phyloP scores from a whole-genome alignment of 1,140 invertebrate genomes.

The Drosophila seguyi region DNA sequence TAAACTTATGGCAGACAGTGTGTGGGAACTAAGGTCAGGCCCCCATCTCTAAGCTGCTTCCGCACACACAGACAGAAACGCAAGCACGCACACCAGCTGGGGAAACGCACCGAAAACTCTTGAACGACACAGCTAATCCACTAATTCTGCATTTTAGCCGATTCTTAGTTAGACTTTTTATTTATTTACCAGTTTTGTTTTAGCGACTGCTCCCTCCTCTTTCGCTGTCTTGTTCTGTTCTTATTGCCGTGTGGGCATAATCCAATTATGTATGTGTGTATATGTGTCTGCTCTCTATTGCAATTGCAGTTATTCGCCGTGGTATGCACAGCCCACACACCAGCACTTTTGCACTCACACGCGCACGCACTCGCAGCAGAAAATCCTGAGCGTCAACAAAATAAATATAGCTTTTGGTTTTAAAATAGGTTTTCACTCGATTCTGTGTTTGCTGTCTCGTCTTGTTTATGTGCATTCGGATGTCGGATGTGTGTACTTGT shows the following conservation, averaged over 20 bases:
- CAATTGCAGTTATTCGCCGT: slow-evolving; percentile 63
- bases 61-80: slow-evolving; percentile 20
- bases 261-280: slow-evolving; percentile 72
- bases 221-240: slow-evolving; percentile 19
- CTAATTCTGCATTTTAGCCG: slow-evolving; percentile 28
- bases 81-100: slow-evolving; percentile 31
- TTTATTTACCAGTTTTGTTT: slow-evolving; percentile 71
- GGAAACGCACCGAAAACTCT: slow-evolving; percentile 52
- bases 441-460: slow-evolving; percentile 40
- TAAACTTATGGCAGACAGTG: slow-evolving; percentile 25
- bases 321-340: slow-evolving; percentile 46
- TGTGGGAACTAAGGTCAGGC: slow-evolving; percentile 39
- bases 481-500: slow-evolving; percentile 30
- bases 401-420: slow-evolving; percentile 36
- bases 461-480: slow-evolving; percentile 51
- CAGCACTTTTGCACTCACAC: slow-evolving; percentile 34
- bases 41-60: slow-evolving; percentile 48
- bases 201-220: slow-evolving; percentile 18
- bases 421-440: slow-evolving; percentile 66
- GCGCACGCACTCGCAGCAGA: slow-evolving; percentile 36
- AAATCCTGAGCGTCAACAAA: slow-evolving; percentile 46
- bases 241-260: slow-evolving; percentile 61
- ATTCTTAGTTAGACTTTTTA: slow-evolving; percentile 41
- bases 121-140: slow-evolving; percentile 27
- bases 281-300: slow-evolving; percentile 53